Evolutionary conservation across 2,113 vertebrate genomes (phyloP).

Genomic region (Grammomys surdaster): DNA sequence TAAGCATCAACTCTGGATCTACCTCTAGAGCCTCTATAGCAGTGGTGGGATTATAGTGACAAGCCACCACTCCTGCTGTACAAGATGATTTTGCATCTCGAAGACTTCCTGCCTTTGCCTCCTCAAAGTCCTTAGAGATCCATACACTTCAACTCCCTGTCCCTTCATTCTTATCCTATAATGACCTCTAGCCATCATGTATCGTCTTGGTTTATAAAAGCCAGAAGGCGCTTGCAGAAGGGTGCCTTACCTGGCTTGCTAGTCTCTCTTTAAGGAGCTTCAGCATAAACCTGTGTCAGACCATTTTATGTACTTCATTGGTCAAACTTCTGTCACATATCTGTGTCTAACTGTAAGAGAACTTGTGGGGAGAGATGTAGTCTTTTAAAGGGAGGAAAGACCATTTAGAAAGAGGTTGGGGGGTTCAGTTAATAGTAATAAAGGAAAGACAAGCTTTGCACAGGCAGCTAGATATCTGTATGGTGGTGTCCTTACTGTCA

Average conservation of each 20-base stretch:
- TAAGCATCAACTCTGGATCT: background rate
- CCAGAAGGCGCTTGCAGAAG: background rate
- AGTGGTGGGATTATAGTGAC: background rate
- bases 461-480: conserved; percentile 4
- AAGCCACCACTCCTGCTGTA: background rate
- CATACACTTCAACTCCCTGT: background rate
- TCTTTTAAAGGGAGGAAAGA: conserved; percentile 14
- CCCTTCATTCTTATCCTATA: background rate
- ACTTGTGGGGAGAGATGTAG: background rate
- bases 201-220: background rate
- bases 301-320: background rate
- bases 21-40: too few relatives aligned
- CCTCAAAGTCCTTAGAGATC: background rate
- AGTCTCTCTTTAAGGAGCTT: background rate
- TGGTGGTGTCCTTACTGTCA: background rate
- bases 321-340: background rate
- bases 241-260: background rate
- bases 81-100: background rate
- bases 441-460: background rate
- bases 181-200: too few relatives aligned
- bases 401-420: background rate
- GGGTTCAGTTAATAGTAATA: background rate
- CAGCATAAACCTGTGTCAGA: background rate
- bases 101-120: background rate
- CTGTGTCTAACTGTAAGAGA: conserved; percentile 29